These are phyloP conservation scores for Sebastes iracundus DNA, from an alignment of 2,797 vertebrate genomes.

Conservation along the genomic window DNA sequence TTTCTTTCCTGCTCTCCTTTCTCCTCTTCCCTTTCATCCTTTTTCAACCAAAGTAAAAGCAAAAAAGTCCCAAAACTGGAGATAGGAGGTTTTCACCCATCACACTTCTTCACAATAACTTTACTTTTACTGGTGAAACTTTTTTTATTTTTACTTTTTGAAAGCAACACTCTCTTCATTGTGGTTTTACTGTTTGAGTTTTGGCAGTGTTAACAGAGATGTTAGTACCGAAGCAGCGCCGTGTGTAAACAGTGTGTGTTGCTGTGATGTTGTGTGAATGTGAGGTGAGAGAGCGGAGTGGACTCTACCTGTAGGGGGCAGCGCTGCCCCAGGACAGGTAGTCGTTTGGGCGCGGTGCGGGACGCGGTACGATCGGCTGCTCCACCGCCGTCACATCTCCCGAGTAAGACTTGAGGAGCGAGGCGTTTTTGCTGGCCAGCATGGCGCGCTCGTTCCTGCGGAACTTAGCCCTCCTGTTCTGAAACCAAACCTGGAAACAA, in stretches of 20 bases:
- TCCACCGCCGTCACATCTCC: constrained; percentile 96
- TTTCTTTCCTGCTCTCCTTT: background rate
- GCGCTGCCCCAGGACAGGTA: constrained; percentile 97
- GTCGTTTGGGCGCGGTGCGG: constrained; percentile 93
- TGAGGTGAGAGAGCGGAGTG: background rate
- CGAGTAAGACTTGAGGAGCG: constrained; percentile 96
- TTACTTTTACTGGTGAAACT: background rate
- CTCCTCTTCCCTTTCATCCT: background rate
- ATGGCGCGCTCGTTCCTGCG: constrained; percentile 96
- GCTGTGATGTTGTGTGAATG: background rate
- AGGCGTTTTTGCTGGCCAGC: constrained; percentile 98
- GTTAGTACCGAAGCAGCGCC: background rate
- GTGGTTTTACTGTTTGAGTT: background rate
- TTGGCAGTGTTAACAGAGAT: background rate
- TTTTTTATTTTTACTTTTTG: background rate
- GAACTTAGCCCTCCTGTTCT: constrained; percentile 97
- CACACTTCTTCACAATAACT: background rate
- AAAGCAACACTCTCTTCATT: background rate
- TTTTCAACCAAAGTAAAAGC: background rate
- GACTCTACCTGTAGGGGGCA: constrained; percentile 93
- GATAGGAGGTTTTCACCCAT: background rate
- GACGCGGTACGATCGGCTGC: constrained; percentile 96
- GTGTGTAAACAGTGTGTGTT: background rate
- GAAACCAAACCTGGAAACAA: constrained; percentile 94
- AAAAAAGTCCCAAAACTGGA: background rate